Evolutionary conservation across 2,113 vertebrate species (phyloP), one percentile per base, ranked within the genome.

Genomic region (Misgurnus mizolepis): DNA sequence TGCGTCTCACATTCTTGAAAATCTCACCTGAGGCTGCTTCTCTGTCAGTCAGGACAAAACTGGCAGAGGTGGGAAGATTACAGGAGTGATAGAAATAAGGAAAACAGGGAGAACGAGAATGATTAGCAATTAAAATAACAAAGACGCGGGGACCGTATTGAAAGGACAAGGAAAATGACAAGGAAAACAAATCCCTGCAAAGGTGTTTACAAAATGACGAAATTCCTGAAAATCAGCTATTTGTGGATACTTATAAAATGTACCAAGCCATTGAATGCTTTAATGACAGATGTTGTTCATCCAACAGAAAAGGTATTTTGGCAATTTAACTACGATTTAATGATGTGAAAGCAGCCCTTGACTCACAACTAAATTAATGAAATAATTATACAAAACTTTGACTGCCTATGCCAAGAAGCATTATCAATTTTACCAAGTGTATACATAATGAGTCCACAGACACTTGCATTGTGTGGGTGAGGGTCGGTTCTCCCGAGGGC

Each of bases 401-500:
- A 70, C 41, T 18, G 39, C 53, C 43, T 70, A 39, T 71, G 41
- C 41, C 39, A 6, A 5, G 45, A 66, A 50, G 60, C 74, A 67
- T 76, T 47, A 73, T 75, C 39, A 18, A 76, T 66, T 61, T 80
- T 22, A 17, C 67, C 60, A 40, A 39, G 8, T 43, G 40, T 22
- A 83, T 66, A 70, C 78, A 82, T 56, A 45, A 45, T 82, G 76
- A 83, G 67, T 7, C 27, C 34, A 67, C 17, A 75, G 70, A 74
- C 49, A 22, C 43, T 34, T 15, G 14, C 39, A 68, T 67, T 74
- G 67, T 15, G 78, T 65, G 85, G 85, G 76, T 74, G 79, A 72
- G 84, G 76, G 86, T 15, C 71, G 22, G 82, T 67, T 43, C 15
- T 74, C 88, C 82, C 75, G 72, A 74, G 82, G 86, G 76, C 43